Evolutionary conservation across 1,140 invertebrate genomes (phyloP).

Genomic region (Drosophila simulans): DNA sequence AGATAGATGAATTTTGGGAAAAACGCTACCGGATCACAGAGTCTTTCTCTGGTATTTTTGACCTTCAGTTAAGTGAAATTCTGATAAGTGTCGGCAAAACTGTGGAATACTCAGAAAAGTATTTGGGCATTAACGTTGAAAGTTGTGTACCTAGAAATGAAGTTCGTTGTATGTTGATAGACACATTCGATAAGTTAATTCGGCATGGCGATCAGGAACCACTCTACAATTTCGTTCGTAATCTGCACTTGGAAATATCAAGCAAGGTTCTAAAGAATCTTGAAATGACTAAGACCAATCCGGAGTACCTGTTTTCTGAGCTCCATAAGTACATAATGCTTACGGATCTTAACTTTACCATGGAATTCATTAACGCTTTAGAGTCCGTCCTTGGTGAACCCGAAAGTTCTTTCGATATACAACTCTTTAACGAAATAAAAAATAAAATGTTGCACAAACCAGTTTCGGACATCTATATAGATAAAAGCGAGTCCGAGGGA

Average conservation of each 20-base stretch:
- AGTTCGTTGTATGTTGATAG: not conserved
- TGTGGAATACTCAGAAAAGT: slow-evolving; percentile 1
- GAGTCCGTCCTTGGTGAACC: slow-evolving; percentile 37
- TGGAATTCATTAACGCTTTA: slow-evolving; percentile 32
- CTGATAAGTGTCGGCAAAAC: slow-evolving; percentile 35
- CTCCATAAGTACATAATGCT: slow-evolving; percentile 55
- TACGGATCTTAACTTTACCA: slow-evolving; percentile 31
- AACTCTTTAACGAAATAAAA: slow-evolving; percentile 23
- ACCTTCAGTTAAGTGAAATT: not conserved
- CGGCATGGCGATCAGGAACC: slow-evolving; percentile 12
- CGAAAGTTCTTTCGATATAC: not conserved
- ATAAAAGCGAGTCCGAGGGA: not conserved
- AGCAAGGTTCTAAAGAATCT: not conserved
- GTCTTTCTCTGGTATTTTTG: slow-evolving; percentile 23
- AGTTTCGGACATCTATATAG: slow-evolving; percentile 27
- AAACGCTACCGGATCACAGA: slow-evolving; percentile 19
- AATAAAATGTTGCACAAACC: slow-evolving; percentile 1
- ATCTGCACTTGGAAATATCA: slow-evolving; percentile 25
- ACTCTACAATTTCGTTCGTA: slow-evolving; percentile 1
- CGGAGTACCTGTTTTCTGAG: slow-evolving; percentile 16
- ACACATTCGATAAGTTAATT: not conserved
- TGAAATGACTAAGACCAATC: not conserved
- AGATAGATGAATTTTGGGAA: slow-evolving; percentile 14
- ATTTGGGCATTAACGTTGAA: slow-evolving; percentile 5
- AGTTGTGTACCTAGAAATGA: not conserved